Percentiles rank a stretch among this genome's conserved stretches.
Conservation (phyloP, 2,113 vertebrate species). For the Myiagra hebetior region DNA sequence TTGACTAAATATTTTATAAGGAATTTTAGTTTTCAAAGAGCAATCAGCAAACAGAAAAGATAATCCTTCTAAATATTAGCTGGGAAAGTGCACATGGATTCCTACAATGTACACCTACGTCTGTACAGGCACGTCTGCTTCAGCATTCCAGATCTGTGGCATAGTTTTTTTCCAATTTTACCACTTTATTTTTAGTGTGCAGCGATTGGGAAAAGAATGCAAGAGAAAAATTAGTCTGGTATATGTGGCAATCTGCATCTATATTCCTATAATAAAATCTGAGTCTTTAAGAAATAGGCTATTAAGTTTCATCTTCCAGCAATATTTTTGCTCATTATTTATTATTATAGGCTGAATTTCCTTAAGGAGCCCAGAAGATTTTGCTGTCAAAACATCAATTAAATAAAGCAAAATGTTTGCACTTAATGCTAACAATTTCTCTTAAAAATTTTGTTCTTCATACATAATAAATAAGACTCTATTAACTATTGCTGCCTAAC, state of each 20-base stretch:
- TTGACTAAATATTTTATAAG: not conserved
- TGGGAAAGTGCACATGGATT: not conserved
- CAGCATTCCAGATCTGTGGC: not conserved
- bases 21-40: not conserved
- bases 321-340: slow-evolving; percentile 12
- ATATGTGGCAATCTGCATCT: not conserved
- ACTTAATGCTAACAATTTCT: not conserved
- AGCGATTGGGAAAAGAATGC: not conserved
- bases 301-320: not conserved
- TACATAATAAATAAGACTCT: slow-evolving; percentile 21
- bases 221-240: not conserved
- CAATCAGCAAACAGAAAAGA: not conserved
- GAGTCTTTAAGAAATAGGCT: not conserved
- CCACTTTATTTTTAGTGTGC: not conserved
- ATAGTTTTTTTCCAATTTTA: not conserved
- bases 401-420: slow-evolving; percentile 14
- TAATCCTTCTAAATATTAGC: not conserved
- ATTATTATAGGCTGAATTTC: not conserved
- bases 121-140: not conserved
- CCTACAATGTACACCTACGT: fast-evolving
- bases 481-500: not conserved
- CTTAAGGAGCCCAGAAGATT: not conserved
- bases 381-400: not conserved
- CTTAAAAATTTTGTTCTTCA: not conserved
- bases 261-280: not conserved